Conservation (phyloP, 2,888 invertebrate species). For the Sinhomidia bicolor region DNA sequence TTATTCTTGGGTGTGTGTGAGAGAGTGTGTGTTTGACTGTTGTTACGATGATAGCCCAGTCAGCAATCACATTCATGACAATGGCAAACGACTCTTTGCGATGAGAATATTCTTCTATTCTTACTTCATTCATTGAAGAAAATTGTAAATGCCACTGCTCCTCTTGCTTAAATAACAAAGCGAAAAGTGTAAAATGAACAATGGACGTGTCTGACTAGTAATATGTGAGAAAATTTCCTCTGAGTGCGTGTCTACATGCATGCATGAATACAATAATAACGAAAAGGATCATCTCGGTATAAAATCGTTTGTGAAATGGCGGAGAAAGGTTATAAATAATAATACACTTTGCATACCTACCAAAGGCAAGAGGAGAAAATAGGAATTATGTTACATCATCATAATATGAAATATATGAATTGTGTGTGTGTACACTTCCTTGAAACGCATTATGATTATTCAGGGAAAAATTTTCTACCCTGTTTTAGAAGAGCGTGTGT, state of each 20-base stretch:
- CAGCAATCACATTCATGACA: not conserved
- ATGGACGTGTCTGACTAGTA: not conserved
- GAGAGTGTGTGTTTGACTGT: not conserved
- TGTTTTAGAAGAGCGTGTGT: not conserved
- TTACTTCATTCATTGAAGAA: slow-evolving; percentile 14
- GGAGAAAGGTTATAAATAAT: slow-evolving; percentile 62
- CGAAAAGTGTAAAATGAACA: slow-evolving; percentile 13
- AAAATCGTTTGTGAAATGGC: slow-evolving; percentile 51
- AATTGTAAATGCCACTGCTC: slow-evolving; percentile 9
- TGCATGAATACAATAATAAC: not conserved
- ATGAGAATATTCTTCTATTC: not conserved
- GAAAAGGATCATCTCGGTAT: slow-evolving; percentile 16
- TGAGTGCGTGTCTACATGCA: not conserved
- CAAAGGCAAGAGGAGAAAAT: not conserved
- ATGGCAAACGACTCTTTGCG: not conserved
- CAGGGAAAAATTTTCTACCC: not conserved
- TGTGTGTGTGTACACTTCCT: not conserved
- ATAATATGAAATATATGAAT: not conserved
- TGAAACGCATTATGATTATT: slow-evolving; percentile 17
- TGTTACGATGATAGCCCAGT: not conserved
- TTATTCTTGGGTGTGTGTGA: not conserved
- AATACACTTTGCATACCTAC: slow-evolving; percentile 21
- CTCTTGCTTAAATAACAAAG: not conserved
- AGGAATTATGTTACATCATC: slow-evolving; percentile 25
- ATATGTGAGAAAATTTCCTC: not conserved